Conservation (phyloP, 2,113 vertebrate species). For the Cyrtonyx montezumae region DNA sequence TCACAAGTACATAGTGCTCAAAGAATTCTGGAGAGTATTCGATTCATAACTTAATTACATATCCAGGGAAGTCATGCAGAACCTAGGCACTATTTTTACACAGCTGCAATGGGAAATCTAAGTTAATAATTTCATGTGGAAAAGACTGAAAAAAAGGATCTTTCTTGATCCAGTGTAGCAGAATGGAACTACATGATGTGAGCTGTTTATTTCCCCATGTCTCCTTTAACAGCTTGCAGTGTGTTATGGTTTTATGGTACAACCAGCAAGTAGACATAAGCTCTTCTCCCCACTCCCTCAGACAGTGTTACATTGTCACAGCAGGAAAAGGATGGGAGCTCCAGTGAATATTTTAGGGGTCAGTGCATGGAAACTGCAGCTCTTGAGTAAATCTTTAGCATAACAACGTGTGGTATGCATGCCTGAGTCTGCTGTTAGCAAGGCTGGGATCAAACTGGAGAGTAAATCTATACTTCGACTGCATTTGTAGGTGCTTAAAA, state of each 20-base stretch:
- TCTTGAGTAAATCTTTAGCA: neutral
- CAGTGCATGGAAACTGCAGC: neutral
- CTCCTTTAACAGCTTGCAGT: conserved; percentile 3
- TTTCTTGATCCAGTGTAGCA: neutral
- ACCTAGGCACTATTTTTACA: neutral
- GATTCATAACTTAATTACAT: neutral
- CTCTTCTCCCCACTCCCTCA: neutral
- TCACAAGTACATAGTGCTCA: neutral
- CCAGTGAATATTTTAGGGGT: conserved; percentile 1
- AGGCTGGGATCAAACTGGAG: neutral
- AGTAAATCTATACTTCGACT: neutral
- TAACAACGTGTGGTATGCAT: neutral
- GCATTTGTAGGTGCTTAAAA: neutral
- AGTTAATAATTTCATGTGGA: neutral
- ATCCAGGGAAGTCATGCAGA: neutral
- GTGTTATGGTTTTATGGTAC: too few species aligned
- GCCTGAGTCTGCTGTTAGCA: neutral
- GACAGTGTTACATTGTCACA: neutral
- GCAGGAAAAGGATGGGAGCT: conserved; percentile 33
- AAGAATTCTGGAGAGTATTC: neutral
- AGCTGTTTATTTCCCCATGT: neutral
- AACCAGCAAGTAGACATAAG: neutral
- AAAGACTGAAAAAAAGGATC: neutral
- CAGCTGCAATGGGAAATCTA: neutral
- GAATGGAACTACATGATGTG: neutral